Evolutionary conservation across 1,140 invertebrate genomes (phyloP), one percentile per base, ranked within the genome.

Genomic region (Lepidurus packardi): DNA sequence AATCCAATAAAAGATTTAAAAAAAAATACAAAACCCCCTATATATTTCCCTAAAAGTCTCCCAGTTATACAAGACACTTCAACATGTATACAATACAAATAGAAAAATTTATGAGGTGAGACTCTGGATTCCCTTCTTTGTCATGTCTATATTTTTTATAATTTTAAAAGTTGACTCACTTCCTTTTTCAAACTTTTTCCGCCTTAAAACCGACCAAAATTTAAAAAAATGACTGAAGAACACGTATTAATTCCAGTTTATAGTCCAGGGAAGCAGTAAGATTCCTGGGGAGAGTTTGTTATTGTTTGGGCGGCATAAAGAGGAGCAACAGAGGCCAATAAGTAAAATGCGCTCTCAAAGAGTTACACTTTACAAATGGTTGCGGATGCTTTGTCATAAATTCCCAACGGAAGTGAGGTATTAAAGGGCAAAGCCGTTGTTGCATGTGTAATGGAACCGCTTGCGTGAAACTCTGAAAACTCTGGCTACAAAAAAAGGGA

Each of bases 381-480:
- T 65, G 21, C 53, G 16, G 16, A 13, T 65, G 16, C 53, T 65
- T 65, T 65, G 53, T 65, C 53, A 65, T 21, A 65, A 65, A 21
- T 65, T 65, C 53, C 53, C 53, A 9, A 65, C 8, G 53, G 53
- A 65, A 65, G 53, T 65, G 53, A 65, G 53, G 53, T 21, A 65
- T 65, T 65, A 65, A 65, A 65, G 53, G 53, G 53, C 53, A 65
- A 65, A 65, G 53, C 21, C 53, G 8, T 65, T 65, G 53, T 65
- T 65, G 53, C 53, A 65, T 65, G 53, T 16, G 53, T 65, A 65
- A 65, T 65, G 53, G 53, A 65, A 65, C 53, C 13, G 53, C 53
- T 65, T 65, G 53, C 53, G 53, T 65, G 53, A 65, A 65, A 65
- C 34, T 2, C 34, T 34, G 34, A 65, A 65, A 13, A 65, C 53